Evolutionary conservation across 2,888 invertebrate species (phyloP).

Genomic region (Plagiodera versicolora): DNA sequence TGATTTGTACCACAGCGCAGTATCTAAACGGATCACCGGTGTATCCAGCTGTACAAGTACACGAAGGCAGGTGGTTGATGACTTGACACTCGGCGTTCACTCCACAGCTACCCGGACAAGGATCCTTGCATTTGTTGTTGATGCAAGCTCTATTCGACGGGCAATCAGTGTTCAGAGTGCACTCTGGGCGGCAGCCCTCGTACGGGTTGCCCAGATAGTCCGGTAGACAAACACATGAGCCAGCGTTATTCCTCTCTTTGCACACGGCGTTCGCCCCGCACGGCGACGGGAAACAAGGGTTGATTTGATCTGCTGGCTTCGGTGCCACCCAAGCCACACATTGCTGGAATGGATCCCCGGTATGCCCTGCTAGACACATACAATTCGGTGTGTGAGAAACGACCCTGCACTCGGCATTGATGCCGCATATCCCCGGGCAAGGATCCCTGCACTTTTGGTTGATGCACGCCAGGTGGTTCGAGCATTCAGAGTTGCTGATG

Average conservation of each 20-base stretch:
- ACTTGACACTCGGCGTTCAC: slow-evolving; percentile 67
- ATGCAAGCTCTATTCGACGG: slow-evolving; percentile 69
- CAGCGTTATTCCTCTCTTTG: slow-evolving; percentile 55
- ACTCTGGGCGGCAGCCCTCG: slow-evolving; percentile 67
- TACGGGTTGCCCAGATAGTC: slow-evolving; percentile 68
- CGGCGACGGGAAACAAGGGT: slow-evolving; percentile 65
- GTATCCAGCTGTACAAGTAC: slow-evolving; percentile 62
- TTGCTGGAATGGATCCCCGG: slow-evolving; percentile 62
- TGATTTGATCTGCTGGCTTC: slow-evolving; percentile 39
- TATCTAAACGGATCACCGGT: slow-evolving; percentile 66
- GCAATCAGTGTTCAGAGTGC: slow-evolving; percentile 67
- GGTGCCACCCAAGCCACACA: slow-evolving; percentile 43
- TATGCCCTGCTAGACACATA: slow-evolving; percentile 58
- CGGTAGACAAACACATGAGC: slow-evolving; percentile 61
- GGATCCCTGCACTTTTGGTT: slow-evolving; percentile 76
- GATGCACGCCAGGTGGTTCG: slow-evolving; percentile 70
- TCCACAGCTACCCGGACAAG: slow-evolving; percentile 67
- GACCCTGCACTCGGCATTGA: slow-evolving; percentile 60
- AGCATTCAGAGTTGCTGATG: slow-evolving; percentile 71
- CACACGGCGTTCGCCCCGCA: slow-evolving; percentile 69
- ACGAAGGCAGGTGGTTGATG: slow-evolving; percentile 66
- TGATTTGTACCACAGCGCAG: slow-evolving; percentile 49
- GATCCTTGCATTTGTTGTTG: slow-evolving; percentile 64
- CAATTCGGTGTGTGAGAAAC: slow-evolving; percentile 63
- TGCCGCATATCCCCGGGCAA: slow-evolving; percentile 61